A percentile compares a stretch with the other conserved stretches of the same genome.
These are phyloP conservation scores for Aphis craccivora DNA, from an alignment of 1,140 invertebrate species.

Conservation along the genomic window DNA sequence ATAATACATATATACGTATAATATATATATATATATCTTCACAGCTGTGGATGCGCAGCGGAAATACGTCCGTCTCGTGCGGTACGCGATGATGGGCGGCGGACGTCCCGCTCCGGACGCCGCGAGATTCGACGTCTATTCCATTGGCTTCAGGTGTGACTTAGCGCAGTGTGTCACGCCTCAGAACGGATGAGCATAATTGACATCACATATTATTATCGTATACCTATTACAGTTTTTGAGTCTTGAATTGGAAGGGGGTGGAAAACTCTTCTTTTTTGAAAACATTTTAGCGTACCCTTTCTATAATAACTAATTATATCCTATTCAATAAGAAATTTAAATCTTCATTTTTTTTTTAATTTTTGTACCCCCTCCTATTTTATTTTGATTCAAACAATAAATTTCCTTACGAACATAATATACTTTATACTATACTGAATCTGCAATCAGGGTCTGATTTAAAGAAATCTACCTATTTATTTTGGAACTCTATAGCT, in stretches of 20 bases:
- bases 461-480: background rate
- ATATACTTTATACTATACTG: no score
- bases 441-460: background rate
- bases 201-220: no score
- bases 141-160: background rate
- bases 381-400: no score
- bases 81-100: background rate
- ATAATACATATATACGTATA: background rate
- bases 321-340: no score
- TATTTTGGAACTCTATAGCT: background rate
- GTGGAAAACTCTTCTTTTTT: no score
- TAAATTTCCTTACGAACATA: no score
- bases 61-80: constrained; percentile 21
- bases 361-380: no score
- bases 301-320: no score
- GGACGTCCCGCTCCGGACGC: background rate
- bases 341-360: no score
- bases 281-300: no score
- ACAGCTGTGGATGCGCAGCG: background rate
- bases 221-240: no score
- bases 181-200: background rate
- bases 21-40: background rate
- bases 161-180: background rate
- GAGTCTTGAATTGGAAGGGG: no score
- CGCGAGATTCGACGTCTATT: background rate